Base-by-base conservation (phyloP, 2,797 vertebrate genomes). In the Falco rusticolus region DNA sequence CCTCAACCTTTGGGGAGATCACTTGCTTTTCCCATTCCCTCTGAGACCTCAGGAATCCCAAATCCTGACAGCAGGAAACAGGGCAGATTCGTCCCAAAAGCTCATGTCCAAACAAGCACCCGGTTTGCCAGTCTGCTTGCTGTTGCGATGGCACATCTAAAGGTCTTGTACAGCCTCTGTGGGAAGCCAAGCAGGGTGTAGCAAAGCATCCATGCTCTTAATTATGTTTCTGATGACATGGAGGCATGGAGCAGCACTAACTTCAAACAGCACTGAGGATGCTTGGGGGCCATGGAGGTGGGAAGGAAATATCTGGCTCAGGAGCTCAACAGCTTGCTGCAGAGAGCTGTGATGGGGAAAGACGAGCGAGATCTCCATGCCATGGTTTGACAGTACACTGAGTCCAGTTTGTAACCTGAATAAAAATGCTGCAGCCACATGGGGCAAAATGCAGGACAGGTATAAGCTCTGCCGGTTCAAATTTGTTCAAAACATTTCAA, bases 261-360 rank as follows among this genome's bases (percentile, higher is more conserved):
- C 12, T 72, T 65, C 54, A 47, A 69, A 56, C 19, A 56, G n/a
- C 19, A 31, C 16, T 78, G 65, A 48, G 31, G 8, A 74, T 50
- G 60, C 2, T 0, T 15, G 17, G 19, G 10, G 21, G 86, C 47
- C 34, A 28, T 0, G 24, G 68, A 17, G 54, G n/a, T 6, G 3
- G 33, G 47, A 66, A 79, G 68, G 57, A 77, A 84, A n/a, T 13
- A 5, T 3, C 19, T 76, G 33, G 4, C 34, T 57, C 80, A 29
- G 50, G 50, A 95, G 14, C 28, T 66, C 31, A 60, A 28, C 24
- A 61, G 65, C 47, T 82, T 56, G 50, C 80, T 82, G 54, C 47
- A 76, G 45, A 84, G 59, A 60, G 34, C 25, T 82, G 66, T 13
- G 41, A 37, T 11, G 16, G 41, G 20, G 60, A 25, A 90, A 78